These are phyloP conservation scores for Antheraea assamensis DNA, from an alignment of 2,888 invertebrate species.

Conservation along the genomic window DNA sequence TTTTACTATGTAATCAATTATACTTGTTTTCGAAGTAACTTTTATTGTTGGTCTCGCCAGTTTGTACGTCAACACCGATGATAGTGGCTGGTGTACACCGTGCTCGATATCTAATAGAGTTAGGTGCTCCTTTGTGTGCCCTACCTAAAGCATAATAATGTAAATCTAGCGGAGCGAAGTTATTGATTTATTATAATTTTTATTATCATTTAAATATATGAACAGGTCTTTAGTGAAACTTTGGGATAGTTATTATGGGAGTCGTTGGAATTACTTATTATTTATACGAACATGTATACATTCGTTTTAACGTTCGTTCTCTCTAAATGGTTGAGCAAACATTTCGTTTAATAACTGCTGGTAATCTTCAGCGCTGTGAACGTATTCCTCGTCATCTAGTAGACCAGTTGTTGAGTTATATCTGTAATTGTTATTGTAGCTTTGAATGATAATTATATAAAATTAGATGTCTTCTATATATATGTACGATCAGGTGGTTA, in stretches of 20 bases:
- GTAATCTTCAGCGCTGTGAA: slow-evolving; percentile 73
- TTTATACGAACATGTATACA: neutral
- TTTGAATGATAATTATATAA: neutral
- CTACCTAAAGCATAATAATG: too few relatives aligned
- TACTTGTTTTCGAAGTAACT: too few relatives aligned
- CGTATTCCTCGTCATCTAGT: slow-evolving; percentile 69
- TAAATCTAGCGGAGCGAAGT: too few relatives aligned
- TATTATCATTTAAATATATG: neutral
- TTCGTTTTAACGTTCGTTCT: slow-evolving; percentile 49
- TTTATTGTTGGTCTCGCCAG: too few relatives aligned
- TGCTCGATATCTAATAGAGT: too few relatives aligned
- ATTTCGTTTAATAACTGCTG: slow-evolving; percentile 75
- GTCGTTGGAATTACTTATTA: neutral
- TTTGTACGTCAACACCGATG: too few relatives aligned
- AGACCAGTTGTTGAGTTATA: slow-evolving; percentile 56
- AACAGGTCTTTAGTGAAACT: neutral
- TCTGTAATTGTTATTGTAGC: slow-evolving; percentile 45
- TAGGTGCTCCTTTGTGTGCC: too few relatives aligned
- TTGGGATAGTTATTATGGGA: neutral
- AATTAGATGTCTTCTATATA: neutral
- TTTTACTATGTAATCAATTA: too few relatives aligned
- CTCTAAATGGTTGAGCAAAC: slow-evolving; percentile 79
- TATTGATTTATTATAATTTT: too few relatives aligned
- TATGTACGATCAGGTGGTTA: too few relatives aligned
- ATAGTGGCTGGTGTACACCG: too few relatives aligned